Base-by-base conservation (phyloP, 1,140 invertebrate species). In the Sycobia sp. region DNA sequence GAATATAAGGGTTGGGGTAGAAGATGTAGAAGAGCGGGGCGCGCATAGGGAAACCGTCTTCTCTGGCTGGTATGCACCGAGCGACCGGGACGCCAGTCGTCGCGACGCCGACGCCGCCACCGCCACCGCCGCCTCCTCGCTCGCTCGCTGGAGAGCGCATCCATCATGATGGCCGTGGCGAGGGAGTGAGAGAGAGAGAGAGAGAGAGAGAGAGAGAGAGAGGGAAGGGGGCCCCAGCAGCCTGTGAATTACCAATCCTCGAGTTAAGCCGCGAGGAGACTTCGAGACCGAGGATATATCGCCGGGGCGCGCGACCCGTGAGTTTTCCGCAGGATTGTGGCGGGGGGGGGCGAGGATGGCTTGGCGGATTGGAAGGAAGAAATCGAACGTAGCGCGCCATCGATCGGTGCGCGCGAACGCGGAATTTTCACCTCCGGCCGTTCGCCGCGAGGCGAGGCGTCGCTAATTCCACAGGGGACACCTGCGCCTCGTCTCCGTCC, bases 231-330 rank as follows among this genome's bases (percentile, higher is more conserved):
- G n/a, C n/a, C n/a, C n/a, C n/a, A n/a, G n/a, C n/a, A n/a, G n/a
- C 67, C 68, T 50, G 72, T 69, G 70, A 73, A 73, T 73, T 72
- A 71, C 68, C 69, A 70, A 67, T 60, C 64, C 67, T 44, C 65
- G 55, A 47, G 41, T 22, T 11, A n/a, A n/a, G 32, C 14, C 18
- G 29, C 10, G 29, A 4, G 23, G 16, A 22, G 32, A 13, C 16
- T 10, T 32, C 29, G 11, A 5, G 50, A 5, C 18, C 11, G 16
- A 3, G 32, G 23, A 25, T 34, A 46, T 20, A 46, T 20, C 4
- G 34, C 25, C 41, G 18, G 8, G 14, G 23, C 11, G 11, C n/a
- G 39, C 14, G 54, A 57, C n/a, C n/a, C n/a, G n/a, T n/a, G n/a
- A n/a, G n/a, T n/a, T n/a, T n/a, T n/a, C n/a, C n/a, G n/a, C n/a